phyloP scores from a whole-genome alignment of 2,888 invertebrate species.

The Liopterus haemorrhoidalis region DNA sequence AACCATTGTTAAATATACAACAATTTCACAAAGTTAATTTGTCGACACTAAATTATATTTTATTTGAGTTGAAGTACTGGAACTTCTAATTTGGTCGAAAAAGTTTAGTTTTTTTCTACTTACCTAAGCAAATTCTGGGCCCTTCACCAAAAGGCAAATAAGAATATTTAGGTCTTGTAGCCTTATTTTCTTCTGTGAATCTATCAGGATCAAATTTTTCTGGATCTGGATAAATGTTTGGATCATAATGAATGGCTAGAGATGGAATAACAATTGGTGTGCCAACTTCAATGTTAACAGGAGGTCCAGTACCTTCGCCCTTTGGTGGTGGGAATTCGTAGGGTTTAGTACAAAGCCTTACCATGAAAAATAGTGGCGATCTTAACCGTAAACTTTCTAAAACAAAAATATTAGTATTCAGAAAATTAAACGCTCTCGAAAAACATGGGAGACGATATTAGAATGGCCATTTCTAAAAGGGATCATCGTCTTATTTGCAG shows the following conservation, averaged over 20 bases:
- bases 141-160: conserved; percentile 38
- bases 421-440: too few species aligned
- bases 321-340: conserved; percentile 27
- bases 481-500: too few species aligned
- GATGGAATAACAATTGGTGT: conserved; percentile 29
- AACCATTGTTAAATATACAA: too few species aligned
- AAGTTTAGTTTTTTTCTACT: too few species aligned
- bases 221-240: conserved; percentile 29
- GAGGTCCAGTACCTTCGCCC: conserved; percentile 31
- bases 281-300: conserved; percentile 27
- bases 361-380: conserved; percentile 32
- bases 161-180: conserved; percentile 32
- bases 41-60: too few species aligned
- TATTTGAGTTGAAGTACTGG: too few species aligned
- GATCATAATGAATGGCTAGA: conserved; percentile 28
- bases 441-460: too few species aligned
- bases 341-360: conserved; percentile 31
- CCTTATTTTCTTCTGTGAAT: conserved; percentile 35
- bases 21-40: too few species aligned
- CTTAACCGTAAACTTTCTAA: conserved; percentile 37
- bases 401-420: too few species aligned
- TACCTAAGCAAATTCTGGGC: conserved; percentile 37
- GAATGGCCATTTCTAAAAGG: too few species aligned
- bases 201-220: conserved; percentile 30
- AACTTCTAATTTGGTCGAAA: too few species aligned